Conservation (phyloP, 1,140 invertebrate species). For the Drosophila seguyi region DNA sequence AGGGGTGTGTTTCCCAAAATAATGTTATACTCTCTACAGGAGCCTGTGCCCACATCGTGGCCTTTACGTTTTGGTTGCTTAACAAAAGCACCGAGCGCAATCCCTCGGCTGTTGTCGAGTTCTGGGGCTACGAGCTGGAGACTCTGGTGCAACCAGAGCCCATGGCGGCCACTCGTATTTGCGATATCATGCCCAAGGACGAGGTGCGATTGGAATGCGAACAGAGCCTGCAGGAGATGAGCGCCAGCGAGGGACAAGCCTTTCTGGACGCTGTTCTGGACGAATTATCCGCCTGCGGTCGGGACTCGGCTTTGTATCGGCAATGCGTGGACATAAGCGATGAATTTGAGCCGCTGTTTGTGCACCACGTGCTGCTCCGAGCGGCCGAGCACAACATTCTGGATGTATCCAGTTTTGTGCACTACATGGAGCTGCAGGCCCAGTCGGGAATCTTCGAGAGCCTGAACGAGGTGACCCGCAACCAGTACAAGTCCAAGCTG, state of each 20-base stretch:
- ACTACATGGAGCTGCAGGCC: constrained; percentile 73
- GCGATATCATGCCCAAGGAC: constrained; percentile 64
- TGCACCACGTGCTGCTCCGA: constrained; percentile 73
- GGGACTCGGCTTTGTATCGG: constrained; percentile 68
- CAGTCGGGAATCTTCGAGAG: constrained; percentile 67
- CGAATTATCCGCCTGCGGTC: constrained; percentile 64
- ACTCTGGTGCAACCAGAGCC: constrained; percentile 62
- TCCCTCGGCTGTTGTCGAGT: constrained; percentile 62
- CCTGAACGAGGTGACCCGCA: constrained; percentile 62
- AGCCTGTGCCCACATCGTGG: constrained; percentile 65
- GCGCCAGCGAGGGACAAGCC: constrained; percentile 50
- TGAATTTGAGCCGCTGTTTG: constrained; percentile 74
- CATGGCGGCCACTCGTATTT: constrained; percentile 47
- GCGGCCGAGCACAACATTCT: constrained; percentile 58
- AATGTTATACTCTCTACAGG: constrained; percentile 18
- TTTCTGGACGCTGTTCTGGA: constrained; percentile 73
- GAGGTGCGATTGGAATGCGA: constrained; percentile 53
- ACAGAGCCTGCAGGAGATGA: constrained; percentile 27
- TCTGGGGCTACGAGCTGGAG: constrained; percentile 78
- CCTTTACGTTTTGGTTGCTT: constrained; percentile 79
- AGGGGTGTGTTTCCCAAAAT: not conserved
- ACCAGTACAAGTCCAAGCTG: constrained; percentile 71
- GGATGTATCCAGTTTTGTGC: constrained; percentile 57
- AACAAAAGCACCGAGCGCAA: constrained; percentile 58
- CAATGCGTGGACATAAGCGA: constrained; percentile 71